These are phyloP conservation scores for Parazoanthus atlanticus DNA, from an alignment of 92 coral and sea anemone species.

Conservation along the genomic window DNA sequence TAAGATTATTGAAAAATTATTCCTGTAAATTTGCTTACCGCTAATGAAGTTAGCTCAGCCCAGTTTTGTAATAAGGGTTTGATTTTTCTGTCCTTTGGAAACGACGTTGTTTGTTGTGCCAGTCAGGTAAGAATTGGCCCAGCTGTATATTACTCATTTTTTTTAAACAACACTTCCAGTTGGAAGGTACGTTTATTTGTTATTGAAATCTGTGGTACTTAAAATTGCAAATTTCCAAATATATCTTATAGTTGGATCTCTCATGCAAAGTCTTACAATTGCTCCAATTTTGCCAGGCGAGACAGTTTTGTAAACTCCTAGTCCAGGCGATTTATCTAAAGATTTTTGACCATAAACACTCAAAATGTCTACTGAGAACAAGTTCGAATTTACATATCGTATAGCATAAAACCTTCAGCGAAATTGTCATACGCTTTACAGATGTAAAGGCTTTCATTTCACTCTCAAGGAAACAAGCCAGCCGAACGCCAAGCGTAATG, in stretches of 20 bases:
- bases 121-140: not conserved
- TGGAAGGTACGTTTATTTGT: conserved; percentile 15
- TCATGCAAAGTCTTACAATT: not conserved
- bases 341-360: conserved; percentile 13
- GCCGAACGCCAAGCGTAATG: not conserved
- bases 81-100: not conserved
- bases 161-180: not conserved
- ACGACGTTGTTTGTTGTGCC: not conserved
- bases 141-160: too few relatives aligned
- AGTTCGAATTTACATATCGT: not conserved
- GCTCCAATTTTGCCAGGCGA: not conserved
- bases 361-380: not conserved
- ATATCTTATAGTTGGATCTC: not conserved
- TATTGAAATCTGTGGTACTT: not conserved
- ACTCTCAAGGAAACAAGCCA: not conserved
- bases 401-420: not conserved
- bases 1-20: too few relatives aligned
- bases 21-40: not conserved
- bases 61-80: not conserved
- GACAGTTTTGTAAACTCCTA: not conserved
- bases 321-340: not conserved
- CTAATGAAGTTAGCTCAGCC: not conserved
- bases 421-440: conserved; percentile 2
- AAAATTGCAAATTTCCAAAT: too few relatives aligned
- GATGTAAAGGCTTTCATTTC: not conserved